Conservation (phyloP, 2,888 invertebrate species). For the Tinea pellionella region DNA sequence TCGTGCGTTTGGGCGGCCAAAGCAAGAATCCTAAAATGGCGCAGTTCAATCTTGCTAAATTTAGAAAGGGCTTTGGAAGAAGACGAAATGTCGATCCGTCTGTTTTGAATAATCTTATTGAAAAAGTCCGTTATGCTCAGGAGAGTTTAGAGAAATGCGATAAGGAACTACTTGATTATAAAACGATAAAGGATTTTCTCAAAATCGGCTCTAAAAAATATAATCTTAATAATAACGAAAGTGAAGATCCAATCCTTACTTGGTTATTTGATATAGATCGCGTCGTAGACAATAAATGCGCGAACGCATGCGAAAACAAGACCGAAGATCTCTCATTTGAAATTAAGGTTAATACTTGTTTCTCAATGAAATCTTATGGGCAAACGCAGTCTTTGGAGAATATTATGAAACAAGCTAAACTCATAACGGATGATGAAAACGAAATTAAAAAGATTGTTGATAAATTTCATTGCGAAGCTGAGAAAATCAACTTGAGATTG, state of each 20-base stretch:
- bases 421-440: neutral
- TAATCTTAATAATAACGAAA: constrained; percentile 28
- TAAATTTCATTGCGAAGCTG: constrained; percentile 35
- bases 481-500: constrained; percentile 33
- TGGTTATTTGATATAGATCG: constrained; percentile 41
- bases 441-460: constrained; percentile 23
- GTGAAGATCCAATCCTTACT: constrained; percentile 39
- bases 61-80: constrained; percentile 42
- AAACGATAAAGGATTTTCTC: constrained; percentile 34
- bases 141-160: constrained; percentile 53
- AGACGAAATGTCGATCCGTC: neutral
- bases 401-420: neutral
- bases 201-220: constrained; percentile 28
- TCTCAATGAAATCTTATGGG: too few relatives aligned
- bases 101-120: constrained; percentile 23
- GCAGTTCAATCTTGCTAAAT: constrained; percentile 55
- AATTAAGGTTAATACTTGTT: too few relatives aligned
- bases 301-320: neutral
- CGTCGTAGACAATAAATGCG: neutral
- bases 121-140: constrained; percentile 36
- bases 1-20: constrained; percentile 78
- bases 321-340: neutral
- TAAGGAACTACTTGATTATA: constrained; percentile 40
- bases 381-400: too few relatives aligned
- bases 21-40: constrained; percentile 69